A percentile compares a stretch with the other conserved stretches of the same genome.
phyloP scores from a whole-genome alignment of 2,113 vertebrate species.

The Herpailurus yagouaroundi region DNA sequence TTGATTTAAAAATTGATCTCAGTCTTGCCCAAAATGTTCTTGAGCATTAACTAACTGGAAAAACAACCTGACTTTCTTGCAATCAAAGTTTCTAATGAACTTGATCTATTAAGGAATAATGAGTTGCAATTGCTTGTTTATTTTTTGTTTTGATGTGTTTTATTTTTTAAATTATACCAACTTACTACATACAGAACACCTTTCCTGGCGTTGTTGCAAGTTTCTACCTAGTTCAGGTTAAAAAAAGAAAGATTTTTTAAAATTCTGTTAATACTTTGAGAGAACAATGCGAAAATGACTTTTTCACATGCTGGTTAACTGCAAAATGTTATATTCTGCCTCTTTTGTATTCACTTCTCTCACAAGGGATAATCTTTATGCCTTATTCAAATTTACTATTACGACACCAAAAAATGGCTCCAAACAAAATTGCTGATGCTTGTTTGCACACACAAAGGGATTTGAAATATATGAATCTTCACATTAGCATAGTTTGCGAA shows the following conservation, averaged over 20 bases:
- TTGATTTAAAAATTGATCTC: slow-evolving; percentile 31
- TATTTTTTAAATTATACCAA: not conserved
- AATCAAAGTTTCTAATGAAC: not conserved
- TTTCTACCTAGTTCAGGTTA: not conserved
- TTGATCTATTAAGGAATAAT: not conserved
- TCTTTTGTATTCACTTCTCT: slow-evolving; percentile 26
- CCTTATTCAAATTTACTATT: slow-evolving; percentile 5
- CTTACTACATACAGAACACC: not conserved
- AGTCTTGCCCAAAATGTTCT: not conserved
- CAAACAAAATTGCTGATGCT: not conserved
- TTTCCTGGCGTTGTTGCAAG: not conserved
- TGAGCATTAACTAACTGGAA: not conserved
- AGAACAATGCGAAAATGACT: not conserved
- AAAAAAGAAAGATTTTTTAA: not conserved
- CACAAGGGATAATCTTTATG: not conserved
- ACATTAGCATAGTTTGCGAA: not conserved
- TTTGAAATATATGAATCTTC: slow-evolving; percentile 24
- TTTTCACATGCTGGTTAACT: not conserved
- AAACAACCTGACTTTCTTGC: not conserved
- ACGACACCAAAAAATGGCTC: not conserved
- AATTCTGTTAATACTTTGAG: not conserved
- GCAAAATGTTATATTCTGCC: not conserved
- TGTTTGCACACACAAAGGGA: slow-evolving; percentile 1
- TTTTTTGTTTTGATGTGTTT: not conserved
- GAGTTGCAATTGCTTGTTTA: not conserved